Conservation (phyloP, 2,888 invertebrate species). For the Lycophotia porphyrea region DNA sequence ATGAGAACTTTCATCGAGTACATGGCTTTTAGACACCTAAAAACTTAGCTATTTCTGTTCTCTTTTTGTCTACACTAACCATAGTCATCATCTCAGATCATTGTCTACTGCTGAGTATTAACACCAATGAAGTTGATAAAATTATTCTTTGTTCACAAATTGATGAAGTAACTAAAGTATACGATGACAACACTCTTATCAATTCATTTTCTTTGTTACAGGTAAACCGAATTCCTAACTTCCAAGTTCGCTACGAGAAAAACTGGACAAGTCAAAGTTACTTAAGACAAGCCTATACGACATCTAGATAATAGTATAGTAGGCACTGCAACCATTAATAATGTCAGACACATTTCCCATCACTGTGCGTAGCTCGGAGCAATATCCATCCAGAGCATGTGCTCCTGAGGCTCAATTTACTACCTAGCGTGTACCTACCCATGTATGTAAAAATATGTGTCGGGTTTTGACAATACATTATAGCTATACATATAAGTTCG, state of each 20-base stretch:
- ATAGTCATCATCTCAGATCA: background rate
- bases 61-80: background rate
- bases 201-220: slow-evolving; percentile 50
- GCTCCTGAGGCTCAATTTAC: slow-evolving; percentile 39
- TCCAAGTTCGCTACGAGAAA: background rate
- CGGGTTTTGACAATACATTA: slow-evolving; percentile 19
- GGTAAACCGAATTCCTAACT: slow-evolving; percentile 38
- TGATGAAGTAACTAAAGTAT: no score
- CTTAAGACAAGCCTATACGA: background rate
- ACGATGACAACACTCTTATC: background rate
- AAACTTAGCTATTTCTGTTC: background rate
- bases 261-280: background rate
- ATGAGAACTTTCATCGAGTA: background rate
- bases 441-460: background rate
- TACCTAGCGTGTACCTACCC: background rate
- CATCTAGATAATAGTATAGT: background rate
- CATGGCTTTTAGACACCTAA: background rate
- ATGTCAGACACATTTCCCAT: slow-evolving; percentile 45
- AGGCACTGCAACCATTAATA: slow-evolving; percentile 29
- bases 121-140: background rate
- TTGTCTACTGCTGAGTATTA: background rate
- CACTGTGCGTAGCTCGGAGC: slow-evolving; percentile 28
- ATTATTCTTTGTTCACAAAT: background rate
- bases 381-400: slow-evolving; percentile 52
- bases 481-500: background rate